These are phyloP conservation scores for Ptychochromis oligacanthus DNA, from an alignment of 2,113 vertebrate species.

Conservation along the genomic window DNA sequence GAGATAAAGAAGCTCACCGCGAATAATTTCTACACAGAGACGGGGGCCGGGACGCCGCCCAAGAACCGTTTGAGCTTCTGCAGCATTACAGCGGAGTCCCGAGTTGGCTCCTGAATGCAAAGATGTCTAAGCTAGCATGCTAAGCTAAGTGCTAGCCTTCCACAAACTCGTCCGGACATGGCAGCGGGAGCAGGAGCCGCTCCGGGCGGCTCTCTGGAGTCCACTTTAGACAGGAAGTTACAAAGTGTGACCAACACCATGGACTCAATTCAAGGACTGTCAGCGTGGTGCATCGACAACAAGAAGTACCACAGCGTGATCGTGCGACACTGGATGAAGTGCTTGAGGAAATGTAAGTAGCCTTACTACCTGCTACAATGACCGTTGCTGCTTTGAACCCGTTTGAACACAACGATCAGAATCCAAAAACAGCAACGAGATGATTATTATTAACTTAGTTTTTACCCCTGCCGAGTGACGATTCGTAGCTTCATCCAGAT, in stretches of 20 bases:
- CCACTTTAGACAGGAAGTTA: conserved; percentile 87
- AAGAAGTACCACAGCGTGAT: conserved; percentile 92
- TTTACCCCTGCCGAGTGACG: neutral
- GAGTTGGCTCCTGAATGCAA: neutral
- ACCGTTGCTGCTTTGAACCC: neutral
- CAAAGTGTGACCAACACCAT: conserved; percentile 90
- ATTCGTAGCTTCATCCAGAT: neutral
- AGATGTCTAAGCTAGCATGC: conserved; percentile 42
- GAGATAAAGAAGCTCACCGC: neutral
- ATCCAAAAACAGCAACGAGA: neutral
- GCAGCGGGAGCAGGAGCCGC: conserved; percentile 84
- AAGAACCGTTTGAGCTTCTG: neutral
- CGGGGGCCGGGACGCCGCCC: neutral
- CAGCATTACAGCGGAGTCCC: neutral
- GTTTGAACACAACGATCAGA: neutral
- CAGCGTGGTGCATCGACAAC: conserved; percentile 95
- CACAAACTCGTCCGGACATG: conserved; percentile 81
- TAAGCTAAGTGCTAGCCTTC: conserved; percentile 60
- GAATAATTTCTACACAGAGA: neutral
- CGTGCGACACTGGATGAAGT: conserved; percentile 93
- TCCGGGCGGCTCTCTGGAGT: conserved; percentile 83
- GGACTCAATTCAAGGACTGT: conserved; percentile 95
- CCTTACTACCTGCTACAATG: neutral
- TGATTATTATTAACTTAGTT: neutral
- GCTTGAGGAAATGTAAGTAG: conserved; percentile 91